phyloP scores from a whole-genome alignment of 2,888 invertebrate genomes.

The Ochropacha duplaris region DNA sequence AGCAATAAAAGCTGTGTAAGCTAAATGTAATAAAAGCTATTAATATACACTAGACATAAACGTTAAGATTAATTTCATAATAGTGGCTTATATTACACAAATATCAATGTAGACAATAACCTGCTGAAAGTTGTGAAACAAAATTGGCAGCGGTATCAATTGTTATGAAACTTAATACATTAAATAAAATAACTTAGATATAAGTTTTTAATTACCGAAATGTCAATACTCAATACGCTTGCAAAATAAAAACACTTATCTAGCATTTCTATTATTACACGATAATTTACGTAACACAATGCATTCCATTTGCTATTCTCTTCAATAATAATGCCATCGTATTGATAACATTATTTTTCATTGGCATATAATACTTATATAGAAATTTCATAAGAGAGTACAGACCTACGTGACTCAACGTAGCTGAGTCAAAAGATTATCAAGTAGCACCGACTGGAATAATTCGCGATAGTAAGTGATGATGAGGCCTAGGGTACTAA shows the following conservation, averaged over 20 bases:
- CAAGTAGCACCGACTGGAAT: neutral
- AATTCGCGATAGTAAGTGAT: no score
- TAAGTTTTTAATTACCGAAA: conserved; percentile 5
- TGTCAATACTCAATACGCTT: conserved; percentile 34
- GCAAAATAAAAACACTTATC: conserved; percentile 46
- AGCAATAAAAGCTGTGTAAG: no score
- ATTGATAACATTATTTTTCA: neutral
- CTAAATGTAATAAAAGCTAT: no score
- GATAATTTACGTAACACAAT: conserved; percentile 21
- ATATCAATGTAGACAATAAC: neutral
- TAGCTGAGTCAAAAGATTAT: neutral
- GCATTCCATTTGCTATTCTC: conserved; percentile 27
- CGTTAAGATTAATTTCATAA: no score
- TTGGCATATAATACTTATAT: neutral
- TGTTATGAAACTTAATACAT: neutral
- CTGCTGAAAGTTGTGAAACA: neutral
- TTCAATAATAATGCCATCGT: neutral
- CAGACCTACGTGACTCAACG: neutral
- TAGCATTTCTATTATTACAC: conserved; percentile 32
- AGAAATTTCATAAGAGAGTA: neutral
- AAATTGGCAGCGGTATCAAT: neutral
- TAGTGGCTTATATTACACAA: no score
- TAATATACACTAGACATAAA: neutral
- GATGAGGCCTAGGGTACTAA: no score
- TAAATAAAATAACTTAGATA: neutral